Conservation (phyloP, 2,888 invertebrate genomes). For the Heliconius erato region DNA sequence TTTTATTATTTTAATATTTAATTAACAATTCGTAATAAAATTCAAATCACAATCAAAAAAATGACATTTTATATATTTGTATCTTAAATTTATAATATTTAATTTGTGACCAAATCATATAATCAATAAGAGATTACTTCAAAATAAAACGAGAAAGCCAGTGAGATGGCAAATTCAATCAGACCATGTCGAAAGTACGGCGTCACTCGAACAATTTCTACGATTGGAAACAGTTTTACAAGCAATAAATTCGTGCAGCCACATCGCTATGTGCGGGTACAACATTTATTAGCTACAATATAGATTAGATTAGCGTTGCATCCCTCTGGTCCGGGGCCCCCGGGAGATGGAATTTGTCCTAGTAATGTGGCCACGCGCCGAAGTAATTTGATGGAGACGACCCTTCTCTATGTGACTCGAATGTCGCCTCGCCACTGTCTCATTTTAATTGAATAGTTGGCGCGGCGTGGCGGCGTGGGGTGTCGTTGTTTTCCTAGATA, state of each 20-base stretch:
- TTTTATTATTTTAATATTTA: neutral
- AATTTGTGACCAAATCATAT: conserved; percentile 18
- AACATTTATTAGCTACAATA: conserved; percentile 86
- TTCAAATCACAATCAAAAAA: too few relatives aligned
- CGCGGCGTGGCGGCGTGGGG: conserved; percentile 74
- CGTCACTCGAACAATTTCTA: conserved; percentile 78
- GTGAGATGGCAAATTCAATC: conserved; percentile 82
- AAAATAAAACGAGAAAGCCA: conserved; percentile 61
- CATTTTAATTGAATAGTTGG: conserved; percentile 85
- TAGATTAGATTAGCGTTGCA: conserved; percentile 85
- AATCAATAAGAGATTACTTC: conserved; percentile 40
- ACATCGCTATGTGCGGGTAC: conserved; percentile 70
- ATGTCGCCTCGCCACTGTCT: conserved; percentile 78
- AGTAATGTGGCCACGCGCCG: conserved; percentile 85
- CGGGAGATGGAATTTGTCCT: conserved; percentile 81
- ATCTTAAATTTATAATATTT: conserved; percentile 13
- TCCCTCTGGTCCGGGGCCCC: conserved; percentile 70
- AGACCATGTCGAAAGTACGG: conserved; percentile 69
- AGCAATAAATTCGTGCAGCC: conserved; percentile 83
- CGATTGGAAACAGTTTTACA: conserved; percentile 86
- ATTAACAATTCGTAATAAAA: neutral
- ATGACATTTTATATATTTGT: neutral
- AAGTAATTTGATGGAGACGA: conserved; percentile 82
- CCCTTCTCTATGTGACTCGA: conserved; percentile 80
- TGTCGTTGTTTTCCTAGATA: conserved; percentile 83